A percentile compares a stretch with the other conserved stretches of the same genome.
phyloP scores from a whole-genome alignment of 2,113 vertebrate genomes.

The Pavo muticus region DNA sequence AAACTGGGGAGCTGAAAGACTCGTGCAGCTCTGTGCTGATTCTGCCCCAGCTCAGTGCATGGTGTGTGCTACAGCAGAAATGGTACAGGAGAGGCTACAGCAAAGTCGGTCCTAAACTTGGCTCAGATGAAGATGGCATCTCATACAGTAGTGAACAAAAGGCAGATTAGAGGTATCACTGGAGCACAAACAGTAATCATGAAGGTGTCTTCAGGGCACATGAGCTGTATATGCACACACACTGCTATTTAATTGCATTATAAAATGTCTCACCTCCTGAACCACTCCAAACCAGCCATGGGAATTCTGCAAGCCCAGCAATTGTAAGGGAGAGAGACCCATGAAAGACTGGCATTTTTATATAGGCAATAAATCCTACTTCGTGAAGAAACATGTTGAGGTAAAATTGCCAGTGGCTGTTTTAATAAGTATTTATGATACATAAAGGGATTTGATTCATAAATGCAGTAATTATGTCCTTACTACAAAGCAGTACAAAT shows the following conservation, averaged over 20 bases:
- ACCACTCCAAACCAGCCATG: constrained; percentile 3
- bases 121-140: neutral
- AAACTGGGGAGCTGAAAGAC: neutral
- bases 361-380: constrained; percentile 63
- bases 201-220: constrained; percentile 19
- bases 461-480: constrained; percentile 64
- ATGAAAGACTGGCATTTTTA: constrained; percentile 58
- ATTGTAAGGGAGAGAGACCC: constrained; percentile 31
- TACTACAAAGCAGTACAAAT: constrained; percentile 75
- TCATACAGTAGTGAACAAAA: neutral
- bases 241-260: neutral
- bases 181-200: constrained; percentile 23
- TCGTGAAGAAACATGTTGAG: constrained; percentile 70
- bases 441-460: constrained; percentile 73
- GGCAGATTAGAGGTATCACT: neutral
- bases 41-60: neutral
- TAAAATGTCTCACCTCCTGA: constrained; percentile 53
- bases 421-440: constrained; percentile 76
- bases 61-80: neutral
- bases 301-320: constrained; percentile 66
- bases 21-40: neutral
- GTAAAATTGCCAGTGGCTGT: constrained; percentile 65
- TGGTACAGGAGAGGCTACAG: neutral
- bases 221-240: neutral
- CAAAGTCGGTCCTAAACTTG: neutral